Evolutionary conservation across 2,113 vertebrate species (phyloP), one percentile per base, ranked within the genome.

Genomic region (Bagarius yarrelli): DNA sequence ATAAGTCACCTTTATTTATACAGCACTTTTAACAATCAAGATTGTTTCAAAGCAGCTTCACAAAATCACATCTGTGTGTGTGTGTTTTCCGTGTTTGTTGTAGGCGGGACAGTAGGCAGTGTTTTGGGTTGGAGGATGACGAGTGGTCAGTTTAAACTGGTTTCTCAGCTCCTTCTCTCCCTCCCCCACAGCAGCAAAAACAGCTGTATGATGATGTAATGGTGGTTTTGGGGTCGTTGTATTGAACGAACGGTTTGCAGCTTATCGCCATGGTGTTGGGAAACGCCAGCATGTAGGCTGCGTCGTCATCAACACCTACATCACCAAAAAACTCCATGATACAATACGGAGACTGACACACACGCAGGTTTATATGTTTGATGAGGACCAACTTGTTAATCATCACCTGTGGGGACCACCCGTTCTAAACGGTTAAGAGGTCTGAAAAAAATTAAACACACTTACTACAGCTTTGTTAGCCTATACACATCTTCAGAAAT

Each of bases 81-180:
- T 64, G 61, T 66, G 63, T 66, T 3, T 44, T 19, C n/a, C 56
- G 27, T 77, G 13, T 72, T 21, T 36, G 3, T 30, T 70, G 18
- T 73, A 98, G 96, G 96, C 14, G 95, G 93, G 0, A 88, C 92
- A 0, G 16, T 95, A 0, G 96, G 96, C 2, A 93, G 95, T 3
- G 82, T 96, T 15, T 0, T 98, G 44, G 96, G 94, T 21, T 88
- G 90, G 83, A 95, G 94, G 94, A 87, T 95, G 88, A 92, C 91
- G 0, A 90, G 88, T 16, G 95, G 93, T 50, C 89, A 95, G 78
- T 97, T 96, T 83, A 92, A 81, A 85, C 94, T 96, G 0, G 83
- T 99, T 15, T 92, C 95, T 78, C 92, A 97, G 92, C 95, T 98
- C 88, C 85, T 99, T 16, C 53, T 94, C 92, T 94, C 96, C 87